phyloP scores from a whole-genome alignment of 2,888 invertebrate species.

The Terebella lapidaria region DNA sequence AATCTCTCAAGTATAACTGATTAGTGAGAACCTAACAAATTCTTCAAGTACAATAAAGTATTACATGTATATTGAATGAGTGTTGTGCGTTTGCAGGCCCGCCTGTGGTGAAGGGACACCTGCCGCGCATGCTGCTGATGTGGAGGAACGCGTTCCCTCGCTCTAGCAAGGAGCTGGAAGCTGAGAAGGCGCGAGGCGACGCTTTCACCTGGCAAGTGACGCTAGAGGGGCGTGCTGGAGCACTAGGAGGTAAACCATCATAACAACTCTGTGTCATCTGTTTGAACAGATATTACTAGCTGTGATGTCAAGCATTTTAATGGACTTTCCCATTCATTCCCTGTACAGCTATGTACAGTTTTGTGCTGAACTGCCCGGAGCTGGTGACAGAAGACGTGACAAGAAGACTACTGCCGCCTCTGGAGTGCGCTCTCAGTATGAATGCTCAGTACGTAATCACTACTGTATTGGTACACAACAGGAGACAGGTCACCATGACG shows the following conservation, averaged over 20 bases:
- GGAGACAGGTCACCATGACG: too few relatives aligned
- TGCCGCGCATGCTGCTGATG: constrained; percentile 86
- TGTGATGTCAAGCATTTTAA: too few relatives aligned
- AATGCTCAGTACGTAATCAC: constrained; percentile 77
- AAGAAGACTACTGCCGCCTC: constrained; percentile 78
- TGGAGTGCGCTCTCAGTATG: constrained; percentile 93
- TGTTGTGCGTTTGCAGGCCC: too few relatives aligned
- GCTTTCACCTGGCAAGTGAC: constrained; percentile 97
- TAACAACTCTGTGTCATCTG: too few relatives aligned
- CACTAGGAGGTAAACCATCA: constrained; percentile 65
- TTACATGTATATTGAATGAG: too few relatives aligned
- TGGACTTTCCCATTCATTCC: too few relatives aligned
- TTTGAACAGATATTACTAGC: too few relatives aligned
- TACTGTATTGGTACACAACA: too few relatives aligned
- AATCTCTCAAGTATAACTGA: neutral
- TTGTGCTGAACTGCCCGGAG: constrained; percentile 81
- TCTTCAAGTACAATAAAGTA: neutral
- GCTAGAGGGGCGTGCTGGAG: constrained; percentile 91
- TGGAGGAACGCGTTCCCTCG: constrained; percentile 98
- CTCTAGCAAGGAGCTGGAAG: constrained; percentile 91
- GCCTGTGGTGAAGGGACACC: constrained; percentile 82
- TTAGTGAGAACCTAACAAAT: neutral
- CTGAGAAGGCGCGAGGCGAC: constrained; percentile 88
- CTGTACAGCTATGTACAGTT: constrained; percentile 82
- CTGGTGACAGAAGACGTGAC: constrained; percentile 88